Conservation (phyloP, 2,113 vertebrate genomes). For the Balaeniceps rex region DNA sequence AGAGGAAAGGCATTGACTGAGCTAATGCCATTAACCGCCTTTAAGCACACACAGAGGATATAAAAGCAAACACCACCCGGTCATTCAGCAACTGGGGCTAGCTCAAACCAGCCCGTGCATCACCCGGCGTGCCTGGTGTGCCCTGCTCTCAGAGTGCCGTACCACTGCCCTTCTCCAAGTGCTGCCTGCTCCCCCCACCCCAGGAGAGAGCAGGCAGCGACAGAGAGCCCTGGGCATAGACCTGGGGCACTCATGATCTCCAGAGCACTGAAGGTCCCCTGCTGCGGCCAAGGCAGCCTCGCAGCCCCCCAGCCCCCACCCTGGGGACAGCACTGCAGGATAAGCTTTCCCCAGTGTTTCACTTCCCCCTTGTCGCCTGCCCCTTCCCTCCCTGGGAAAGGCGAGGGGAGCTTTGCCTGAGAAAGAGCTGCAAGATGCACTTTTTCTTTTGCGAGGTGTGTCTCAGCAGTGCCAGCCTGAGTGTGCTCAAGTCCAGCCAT, state of each 20-base stretch:
- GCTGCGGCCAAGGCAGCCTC: neutral
- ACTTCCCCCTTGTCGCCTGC: neutral
- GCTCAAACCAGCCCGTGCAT: neutral
- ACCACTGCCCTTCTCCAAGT: neutral
- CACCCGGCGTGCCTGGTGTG: accelerated
- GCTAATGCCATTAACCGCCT: neutral
- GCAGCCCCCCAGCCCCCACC: neutral
- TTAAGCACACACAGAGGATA: neutral
- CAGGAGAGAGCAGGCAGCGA: neutral
- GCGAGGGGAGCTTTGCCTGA: neutral
- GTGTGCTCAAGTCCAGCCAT: accelerated
- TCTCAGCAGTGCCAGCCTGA: neutral
- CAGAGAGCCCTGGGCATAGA: neutral
- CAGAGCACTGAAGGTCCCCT: neutral
- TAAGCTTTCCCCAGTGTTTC: neutral
- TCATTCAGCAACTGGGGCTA: neutral
- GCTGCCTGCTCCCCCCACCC: neutral
- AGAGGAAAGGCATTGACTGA: slow-evolving; percentile 11
- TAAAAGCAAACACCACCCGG: neutral
- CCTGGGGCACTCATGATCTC: neutral
- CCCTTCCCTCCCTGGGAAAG: neutral
- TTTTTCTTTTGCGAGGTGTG: neutral
- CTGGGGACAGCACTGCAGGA: neutral
- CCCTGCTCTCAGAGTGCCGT: accelerated
- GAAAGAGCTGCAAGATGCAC: neutral